Conservation (phyloP, 2,113 vertebrate species). For the Nymphicus hollandicus region DNA sequence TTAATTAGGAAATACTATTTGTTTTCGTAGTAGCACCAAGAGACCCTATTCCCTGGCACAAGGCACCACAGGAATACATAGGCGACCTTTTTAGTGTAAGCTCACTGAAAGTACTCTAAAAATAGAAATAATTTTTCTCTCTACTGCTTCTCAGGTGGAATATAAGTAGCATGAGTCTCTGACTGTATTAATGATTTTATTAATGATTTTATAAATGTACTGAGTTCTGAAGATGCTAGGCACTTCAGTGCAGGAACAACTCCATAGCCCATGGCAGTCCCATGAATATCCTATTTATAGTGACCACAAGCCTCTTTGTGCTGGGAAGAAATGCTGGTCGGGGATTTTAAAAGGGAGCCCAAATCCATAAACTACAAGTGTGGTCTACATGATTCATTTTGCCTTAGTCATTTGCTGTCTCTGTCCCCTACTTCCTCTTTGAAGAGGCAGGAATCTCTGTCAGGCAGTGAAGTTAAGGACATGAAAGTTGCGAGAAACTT, state of each 20-base stretch:
- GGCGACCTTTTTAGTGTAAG: conserved; percentile 12
- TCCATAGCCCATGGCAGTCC: not conserved
- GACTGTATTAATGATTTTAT: not conserved
- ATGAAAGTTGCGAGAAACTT: not conserved
- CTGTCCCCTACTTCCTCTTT: not conserved
- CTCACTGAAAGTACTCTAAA: not conserved
- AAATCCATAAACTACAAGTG: not conserved
- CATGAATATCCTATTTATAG: not conserved
- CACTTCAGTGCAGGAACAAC: not conserved
- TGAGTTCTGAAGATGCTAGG: not conserved
- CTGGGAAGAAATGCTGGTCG: not conserved
- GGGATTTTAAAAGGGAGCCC: not conserved
- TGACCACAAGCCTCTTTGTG: not conserved
- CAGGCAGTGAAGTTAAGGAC: not conserved
- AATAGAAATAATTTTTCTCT: conserved; percentile 16
- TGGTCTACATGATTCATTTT: not conserved
- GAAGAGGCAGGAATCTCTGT: not conserved
- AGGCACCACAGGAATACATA: not conserved
- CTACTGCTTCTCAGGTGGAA: not conserved
- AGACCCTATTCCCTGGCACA: not conserved
- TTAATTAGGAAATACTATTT: conserved; percentile 37
- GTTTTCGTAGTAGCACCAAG: not conserved
- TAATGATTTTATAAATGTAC: not conserved
- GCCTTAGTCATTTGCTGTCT: not conserved
- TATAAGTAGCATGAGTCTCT: not conserved